Evolutionary conservation across 2,797 vertebrate genomes (phyloP).

Genomic region (Hoplostethus mediterraneus): DNA sequence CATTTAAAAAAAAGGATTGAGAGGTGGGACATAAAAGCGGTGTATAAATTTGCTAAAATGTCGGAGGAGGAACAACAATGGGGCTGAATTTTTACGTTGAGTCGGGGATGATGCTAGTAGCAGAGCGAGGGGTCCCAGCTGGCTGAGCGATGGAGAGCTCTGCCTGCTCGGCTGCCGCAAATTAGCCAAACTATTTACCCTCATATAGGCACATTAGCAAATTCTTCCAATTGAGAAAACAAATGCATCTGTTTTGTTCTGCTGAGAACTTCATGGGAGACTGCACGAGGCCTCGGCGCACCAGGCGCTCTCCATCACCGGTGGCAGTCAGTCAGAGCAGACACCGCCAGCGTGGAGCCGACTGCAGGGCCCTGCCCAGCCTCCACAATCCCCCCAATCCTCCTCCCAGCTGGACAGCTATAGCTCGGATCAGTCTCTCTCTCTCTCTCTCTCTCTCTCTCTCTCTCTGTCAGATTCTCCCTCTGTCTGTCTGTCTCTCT

Average conservation of each 20-base stretch:
- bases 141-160: constrained; percentile 49
- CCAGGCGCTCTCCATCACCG: constrained; percentile 77
- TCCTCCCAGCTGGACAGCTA: constrained; percentile 67
- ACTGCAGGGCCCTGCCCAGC: constrained; percentile 61
- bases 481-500: background rate
- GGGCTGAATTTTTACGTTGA: constrained; percentile 11
- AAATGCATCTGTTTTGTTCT: constrained; percentile 81
- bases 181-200: constrained; percentile 82
- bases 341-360: constrained; percentile 59
- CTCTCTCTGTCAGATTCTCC: background rate
- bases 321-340: constrained; percentile 46
- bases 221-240: constrained; percentile 83
- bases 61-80: constrained; percentile 31
- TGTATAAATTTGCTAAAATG: constrained; percentile 24
- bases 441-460: background rate
- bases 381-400: constrained; percentile 55
- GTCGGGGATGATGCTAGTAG: constrained; percentile 30
- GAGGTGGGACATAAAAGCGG: constrained; percentile 29
- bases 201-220: constrained; percentile 77
- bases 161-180: constrained; percentile 71
- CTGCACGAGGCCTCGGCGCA: constrained; percentile 77
- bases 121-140: constrained; percentile 63
- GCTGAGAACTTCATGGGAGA: constrained; percentile 74
- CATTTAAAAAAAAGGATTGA: background rate
- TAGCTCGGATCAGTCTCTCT: constrained; percentile 41